Evolutionary conservation across 2,888 invertebrate genomes (phyloP), one percentile per base, ranked within the genome.

Genomic region (Lymantria monacha): DNA sequence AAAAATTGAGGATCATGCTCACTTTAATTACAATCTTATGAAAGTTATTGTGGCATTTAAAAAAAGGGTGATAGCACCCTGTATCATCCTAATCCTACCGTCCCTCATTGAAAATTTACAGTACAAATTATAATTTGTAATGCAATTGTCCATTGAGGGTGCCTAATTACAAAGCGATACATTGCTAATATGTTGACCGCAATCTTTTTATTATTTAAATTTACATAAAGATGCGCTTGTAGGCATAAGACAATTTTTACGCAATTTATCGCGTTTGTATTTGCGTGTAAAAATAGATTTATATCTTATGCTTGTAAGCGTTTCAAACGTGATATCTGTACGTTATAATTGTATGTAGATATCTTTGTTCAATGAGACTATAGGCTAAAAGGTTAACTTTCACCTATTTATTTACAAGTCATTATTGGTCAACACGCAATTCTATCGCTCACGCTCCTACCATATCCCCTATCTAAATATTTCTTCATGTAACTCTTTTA

Each of bases 11-110:
- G 5, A 22, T 22, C 22, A 22, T 22, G 22, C 3, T 22, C 22
- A 3, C 22, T 3, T 22, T 22, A 22, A 22, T 5, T 5, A 22
- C 22, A 22, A 22, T 22, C 22, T 5, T 22, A 22, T 22, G 22
- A 22, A 22, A 3, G 22, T 22, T 22, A 22, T 22, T 22, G 22
- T 22, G 22, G 22, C 22, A 10, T 10, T 50, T 40, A 65, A 68
- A 49, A 56, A 69, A 64, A 66, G 72, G 77, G 81, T 77, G 74
- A 83, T 81, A 83, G 84, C 86, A 86, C 80, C 81, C 86, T 86
- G 86, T 80, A 75, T 74, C 61, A 70, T 74, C 70, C 71, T 79
- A 76, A 76, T 52, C 65, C 75, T 80, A 79, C 66, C 63, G 59
- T 67, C 70, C 53, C 49, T 57, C 63, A 56, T 53, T 68, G 65